Percentiles rank a stretch among this genome's conserved stretches.
These are phyloP conservation scores for Heptranchias perlo DNA, from an alignment of 2,113 vertebrate genomes.

Conservation along the genomic window DNA sequence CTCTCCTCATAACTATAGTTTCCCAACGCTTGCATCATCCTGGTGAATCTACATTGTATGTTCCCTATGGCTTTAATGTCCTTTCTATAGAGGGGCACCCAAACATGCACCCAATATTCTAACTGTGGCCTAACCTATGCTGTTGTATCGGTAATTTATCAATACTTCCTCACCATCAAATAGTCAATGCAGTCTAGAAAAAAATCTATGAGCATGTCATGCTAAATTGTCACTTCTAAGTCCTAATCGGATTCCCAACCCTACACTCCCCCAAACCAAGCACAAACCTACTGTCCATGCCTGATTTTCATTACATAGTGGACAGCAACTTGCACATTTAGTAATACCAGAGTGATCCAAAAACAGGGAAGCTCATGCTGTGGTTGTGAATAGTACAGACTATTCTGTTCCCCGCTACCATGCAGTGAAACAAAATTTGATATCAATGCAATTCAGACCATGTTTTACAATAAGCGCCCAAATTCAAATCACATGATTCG, in stretches of 20 bases:
- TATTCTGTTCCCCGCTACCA: background rate
- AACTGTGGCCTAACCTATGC: background rate
- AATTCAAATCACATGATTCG: background rate
- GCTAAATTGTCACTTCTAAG: background rate
- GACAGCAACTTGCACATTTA: background rate
- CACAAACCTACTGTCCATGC: background rate
- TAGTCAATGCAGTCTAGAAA: background rate
- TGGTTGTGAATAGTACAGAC: background rate
- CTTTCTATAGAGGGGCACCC: background rate
- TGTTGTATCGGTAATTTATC: background rate
- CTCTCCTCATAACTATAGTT: background rate
- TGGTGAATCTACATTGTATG: background rate
- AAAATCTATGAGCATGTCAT: background rate
- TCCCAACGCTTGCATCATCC: background rate
- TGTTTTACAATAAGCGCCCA: background rate
- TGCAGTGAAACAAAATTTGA: background rate
- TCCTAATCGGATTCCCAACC: background rate
- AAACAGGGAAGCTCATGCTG: background rate
- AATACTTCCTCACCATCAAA: background rate
- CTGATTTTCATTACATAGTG: background rate
- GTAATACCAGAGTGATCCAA: background rate
- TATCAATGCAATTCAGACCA: background rate
- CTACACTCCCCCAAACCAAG: background rate
- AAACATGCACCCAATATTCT: background rate
- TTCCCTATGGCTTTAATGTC: background rate